Evolutionary conservation across 1,140 invertebrate genomes (phyloP).

Genomic region (Myzus persicae): DNA sequence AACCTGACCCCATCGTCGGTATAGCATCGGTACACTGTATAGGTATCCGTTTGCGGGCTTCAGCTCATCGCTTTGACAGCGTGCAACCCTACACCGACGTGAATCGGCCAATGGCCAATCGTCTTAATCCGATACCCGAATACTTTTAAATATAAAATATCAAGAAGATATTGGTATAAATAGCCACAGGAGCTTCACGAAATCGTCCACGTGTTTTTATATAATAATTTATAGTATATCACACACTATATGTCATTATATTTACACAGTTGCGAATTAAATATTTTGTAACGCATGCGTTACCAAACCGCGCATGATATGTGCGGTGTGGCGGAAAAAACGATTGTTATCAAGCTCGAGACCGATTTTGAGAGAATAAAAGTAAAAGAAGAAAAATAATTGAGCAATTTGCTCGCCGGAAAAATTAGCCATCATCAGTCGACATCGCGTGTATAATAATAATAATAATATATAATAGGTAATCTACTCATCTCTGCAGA

Average conservation of each 20-base stretch:
- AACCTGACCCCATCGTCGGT: neutral
- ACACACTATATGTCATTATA: too few species aligned
- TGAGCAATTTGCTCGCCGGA: neutral
- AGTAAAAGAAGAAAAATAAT: slow-evolving; percentile 11
- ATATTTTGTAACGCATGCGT: neutral
- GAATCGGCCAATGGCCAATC: too few species aligned
- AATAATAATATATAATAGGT: neutral
- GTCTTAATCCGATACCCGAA: neutral
- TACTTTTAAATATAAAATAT: neutral
- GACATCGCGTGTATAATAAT: neutral
- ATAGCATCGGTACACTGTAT: too few species aligned
- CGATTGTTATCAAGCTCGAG: neutral
- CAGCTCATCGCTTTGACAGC: neutral
- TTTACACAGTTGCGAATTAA: neutral
- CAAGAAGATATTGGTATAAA: neutral
- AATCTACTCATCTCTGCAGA: neutral
- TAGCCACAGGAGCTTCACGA: neutral
- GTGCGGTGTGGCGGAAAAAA: neutral
- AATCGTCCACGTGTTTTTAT: neutral
- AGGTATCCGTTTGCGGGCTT: slow-evolving; percentile 4
- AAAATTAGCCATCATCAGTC: neutral
- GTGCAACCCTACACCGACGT: neutral
- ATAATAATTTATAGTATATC: too few species aligned
- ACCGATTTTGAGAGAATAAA: neutral
- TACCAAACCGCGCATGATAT: neutral